Evolutionary conservation across 2,888 invertebrate species (phyloP).

Genomic region (Nebria salina): DNA sequence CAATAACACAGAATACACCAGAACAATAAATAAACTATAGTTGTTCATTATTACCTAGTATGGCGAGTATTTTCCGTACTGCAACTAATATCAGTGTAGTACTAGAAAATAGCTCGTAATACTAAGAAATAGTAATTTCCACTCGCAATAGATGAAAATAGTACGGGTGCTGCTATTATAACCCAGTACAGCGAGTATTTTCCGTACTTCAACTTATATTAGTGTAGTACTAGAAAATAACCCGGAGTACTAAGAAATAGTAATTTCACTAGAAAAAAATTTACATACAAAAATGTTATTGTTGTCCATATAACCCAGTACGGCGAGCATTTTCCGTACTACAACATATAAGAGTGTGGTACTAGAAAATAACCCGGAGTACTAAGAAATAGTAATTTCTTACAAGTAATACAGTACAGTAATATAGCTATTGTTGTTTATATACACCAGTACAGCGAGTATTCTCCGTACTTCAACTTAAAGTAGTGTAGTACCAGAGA

Average conservation of each 20-base stretch:
- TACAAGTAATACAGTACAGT: too few relatives aligned
- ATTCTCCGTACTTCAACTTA: slow-evolving; percentile 31
- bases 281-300: too few relatives aligned
- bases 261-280: neutral
- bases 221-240: slow-evolving; percentile 26
- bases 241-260: neutral
- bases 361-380: slow-evolving; percentile 12
- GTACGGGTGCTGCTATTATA: neutral
- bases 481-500: slow-evolving; percentile 20
- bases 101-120: neutral
- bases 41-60: too few relatives aligned
- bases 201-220: slow-evolving; percentile 25
- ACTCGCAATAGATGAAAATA: neutral
- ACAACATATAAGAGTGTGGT: slow-evolving; percentile 16
- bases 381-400: neutral
- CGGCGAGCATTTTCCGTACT: slow-evolving; percentile 33
- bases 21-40: too few relatives aligned
- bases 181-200: slow-evolving; percentile 17
- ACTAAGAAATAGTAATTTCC: neutral
- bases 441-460: neutral
- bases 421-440: too few relatives aligned
- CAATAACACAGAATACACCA: neutral
- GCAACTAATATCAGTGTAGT: slow-evolving; percentile 4
- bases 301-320: neutral
- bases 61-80: slow-evolving; percentile 17